Percentiles rank a stretch among this genome's conserved stretches.
Evolutionary conservation across 2,888 invertebrate species (phyloP).

Genomic region (Agelastica alni): DNA sequence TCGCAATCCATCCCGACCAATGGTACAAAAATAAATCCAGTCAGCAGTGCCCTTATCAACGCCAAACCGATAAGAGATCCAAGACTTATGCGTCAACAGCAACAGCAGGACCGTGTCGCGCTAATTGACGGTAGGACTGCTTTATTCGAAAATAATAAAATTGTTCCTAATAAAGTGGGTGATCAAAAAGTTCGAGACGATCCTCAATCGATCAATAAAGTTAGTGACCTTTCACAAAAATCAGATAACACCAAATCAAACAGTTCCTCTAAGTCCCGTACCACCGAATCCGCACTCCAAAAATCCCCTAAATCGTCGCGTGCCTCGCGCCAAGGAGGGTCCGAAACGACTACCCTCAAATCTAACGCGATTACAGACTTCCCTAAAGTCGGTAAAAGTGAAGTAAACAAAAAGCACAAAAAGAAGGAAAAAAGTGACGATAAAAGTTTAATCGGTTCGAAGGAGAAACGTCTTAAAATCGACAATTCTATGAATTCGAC

Average conservation of each 20-base stretch:
- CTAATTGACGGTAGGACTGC: slow-evolving; percentile 42
- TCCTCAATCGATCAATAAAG: slow-evolving; percentile 55
- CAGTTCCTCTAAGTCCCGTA: slow-evolving; percentile 43
- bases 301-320: slow-evolving; percentile 27
- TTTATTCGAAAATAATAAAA: slow-evolving; percentile 53
- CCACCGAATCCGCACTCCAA: slow-evolving; percentile 26
- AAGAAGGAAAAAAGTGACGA: slow-evolving; percentile 41
- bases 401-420: slow-evolving; percentile 43
- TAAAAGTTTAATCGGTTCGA: slow-evolving; percentile 37
- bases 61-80: slow-evolving; percentile 53
- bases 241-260: slow-evolving; percentile 42
- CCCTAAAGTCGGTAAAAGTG: slow-evolving; percentile 50
- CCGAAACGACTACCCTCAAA: slow-evolving; percentile 33
- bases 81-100: slow-evolving; percentile 49
- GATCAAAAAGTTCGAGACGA: slow-evolving; percentile 54
- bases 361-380: slow-evolving; percentile 45
- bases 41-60: slow-evolving; percentile 52
- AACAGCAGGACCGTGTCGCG: slow-evolving; percentile 2
- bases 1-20: slow-evolving; percentile 34
- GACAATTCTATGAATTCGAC: slow-evolving; percentile 32
- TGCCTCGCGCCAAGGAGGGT: slow-evolving; percentile 22
- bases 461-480: slow-evolving; percentile 38
- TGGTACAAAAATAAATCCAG: slow-evolving; percentile 62
- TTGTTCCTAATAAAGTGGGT: slow-evolving; percentile 55
- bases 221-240: slow-evolving; percentile 46